These are phyloP conservation scores for Xiphorhynchus elegans DNA, from an alignment of 2,113 vertebrate species.

Conservation along the genomic window DNA sequence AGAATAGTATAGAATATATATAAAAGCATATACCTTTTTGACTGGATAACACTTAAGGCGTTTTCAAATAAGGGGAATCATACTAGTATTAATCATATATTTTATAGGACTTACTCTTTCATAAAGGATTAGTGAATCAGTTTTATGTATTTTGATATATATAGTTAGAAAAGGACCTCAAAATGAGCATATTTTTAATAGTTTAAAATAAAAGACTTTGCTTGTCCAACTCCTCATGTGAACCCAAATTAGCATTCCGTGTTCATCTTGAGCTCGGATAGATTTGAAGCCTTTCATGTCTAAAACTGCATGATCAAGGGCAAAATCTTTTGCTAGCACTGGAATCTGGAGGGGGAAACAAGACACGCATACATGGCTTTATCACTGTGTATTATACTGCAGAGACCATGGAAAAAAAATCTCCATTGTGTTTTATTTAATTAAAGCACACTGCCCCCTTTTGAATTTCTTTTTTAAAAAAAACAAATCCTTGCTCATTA, in stretches of 20 bases:
- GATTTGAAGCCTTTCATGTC: conserved; percentile 66
- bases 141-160: not conserved
- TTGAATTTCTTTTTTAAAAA: conserved; percentile 46
- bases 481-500: conserved; percentile 41
- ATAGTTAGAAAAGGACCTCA: not conserved
- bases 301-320: conserved; percentile 64
- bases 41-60: not conserved
- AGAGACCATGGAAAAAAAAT: conserved; percentile 7
- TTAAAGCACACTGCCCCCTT: conserved; percentile 42
- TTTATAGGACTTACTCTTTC: not conserved
- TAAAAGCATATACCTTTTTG: not conserved
- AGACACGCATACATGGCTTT: not conserved
- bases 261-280: conserved; percentile 45
- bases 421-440: conserved; percentile 41
- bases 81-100: not conserved
- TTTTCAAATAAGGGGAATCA: not conserved
- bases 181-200: conserved; percentile 24
- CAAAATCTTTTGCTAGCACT: conserved; percentile 51
- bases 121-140: not conserved
- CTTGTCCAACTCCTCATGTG: conserved; percentile 30
- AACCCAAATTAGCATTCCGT: conserved; percentile 62
- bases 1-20: not conserved
- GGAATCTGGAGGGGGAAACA: conserved; percentile 36
- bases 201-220: conserved; percentile 59
- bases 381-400: conserved; percentile 22